These are phyloP conservation scores for Bembecia ichneumoniformis DNA, from an alignment of 2,888 invertebrate genomes.

Conservation along the genomic window DNA sequence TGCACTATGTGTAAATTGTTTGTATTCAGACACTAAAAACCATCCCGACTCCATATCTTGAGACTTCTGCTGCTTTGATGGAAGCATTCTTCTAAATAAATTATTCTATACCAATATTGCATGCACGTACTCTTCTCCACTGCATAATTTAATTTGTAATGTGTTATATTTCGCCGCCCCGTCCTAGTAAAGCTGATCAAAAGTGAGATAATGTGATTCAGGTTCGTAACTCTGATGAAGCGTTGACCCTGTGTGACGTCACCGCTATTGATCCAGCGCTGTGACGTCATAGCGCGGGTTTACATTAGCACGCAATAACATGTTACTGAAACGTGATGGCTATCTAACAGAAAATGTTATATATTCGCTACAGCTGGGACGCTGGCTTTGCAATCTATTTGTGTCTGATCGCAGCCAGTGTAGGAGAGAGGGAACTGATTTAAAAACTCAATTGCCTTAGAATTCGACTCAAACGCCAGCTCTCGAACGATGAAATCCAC, in stretches of 20 bases:
- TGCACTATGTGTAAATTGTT: conserved; percentile 19
- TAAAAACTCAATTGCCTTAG: conserved; percentile 91
- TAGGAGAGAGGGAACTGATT: conserved; percentile 83
- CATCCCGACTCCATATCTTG: conserved; percentile 7
- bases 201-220: conserved; percentile 42
- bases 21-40: conserved; percentile 18
- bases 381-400: conserved; percentile 93
- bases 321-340: conserved; percentile 44
- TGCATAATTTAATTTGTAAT: conserved; percentile 31
- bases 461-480: conserved; percentile 88
- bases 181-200: conserved; percentile 54
- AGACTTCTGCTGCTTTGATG: conserved; percentile 6
- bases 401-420: conserved; percentile 77
- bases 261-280: no score
- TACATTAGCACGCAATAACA: conserved; percentile 60
- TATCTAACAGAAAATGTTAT: conserved; percentile 63
- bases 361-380: conserved; percentile 71
- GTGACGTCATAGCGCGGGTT: conserved; percentile 32
- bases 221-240: conserved; percentile 29
- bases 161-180: conserved; percentile 32
- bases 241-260: conserved; percentile 20
- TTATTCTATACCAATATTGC: conserved; percentile 10
- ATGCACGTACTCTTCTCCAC: conserved; percentile 7
- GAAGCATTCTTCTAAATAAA: conserved; percentile 7
- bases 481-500: conserved; percentile 88